Base-by-base conservation (phyloP, 1,140 invertebrate species). In the Achroia grisella region DNA sequence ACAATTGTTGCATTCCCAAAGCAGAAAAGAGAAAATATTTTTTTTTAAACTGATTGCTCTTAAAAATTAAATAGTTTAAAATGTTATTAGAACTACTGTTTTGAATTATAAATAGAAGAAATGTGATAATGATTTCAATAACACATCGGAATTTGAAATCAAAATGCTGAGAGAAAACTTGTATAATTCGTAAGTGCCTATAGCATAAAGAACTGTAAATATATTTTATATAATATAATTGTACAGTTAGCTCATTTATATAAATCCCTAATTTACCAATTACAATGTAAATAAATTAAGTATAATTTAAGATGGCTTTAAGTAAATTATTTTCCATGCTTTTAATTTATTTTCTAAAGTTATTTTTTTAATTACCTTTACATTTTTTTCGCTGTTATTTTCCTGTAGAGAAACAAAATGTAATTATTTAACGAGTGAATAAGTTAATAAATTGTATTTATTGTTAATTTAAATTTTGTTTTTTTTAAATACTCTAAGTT, bases 371-470 rank as follows among this genome's bases (percentile, higher is more conserved):
- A n/a, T n/a, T 6, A 23, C 17, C 6, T 3, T 6, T 6, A 23
- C 17, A 48, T 44, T 48, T 56, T 48, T 40, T 17, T 34, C 8
- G 29, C 28, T 49, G 39, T 44, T 44, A 27, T 50, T 50, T 31
- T 43, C 36, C 46, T 35, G 14, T 39, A 36, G 31, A 39, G 35
- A 15, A 46, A 55, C 52, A 52, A 61, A 65, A 60, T 56, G 44
- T 55, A 44, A 58, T 55, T 71, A 74, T 74, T 76, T 79, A 67
- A 58, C 39, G 23, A 39, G 23, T 40, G 12, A 30, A 37, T 80
- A 75, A 71, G 60, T 64, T 71, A 76, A 75, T 71, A 71, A 77
- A 69, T 49, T 62, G 55, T 79, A 79, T 81, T 78, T 81, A 81
- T 81, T 80, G 67, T 73, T 74, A 77, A 69, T 70, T 72, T 73